Evolutionary conservation across 2,113 vertebrate species (phyloP).

Genomic region (Chamaetylas fuelleborni): DNA sequence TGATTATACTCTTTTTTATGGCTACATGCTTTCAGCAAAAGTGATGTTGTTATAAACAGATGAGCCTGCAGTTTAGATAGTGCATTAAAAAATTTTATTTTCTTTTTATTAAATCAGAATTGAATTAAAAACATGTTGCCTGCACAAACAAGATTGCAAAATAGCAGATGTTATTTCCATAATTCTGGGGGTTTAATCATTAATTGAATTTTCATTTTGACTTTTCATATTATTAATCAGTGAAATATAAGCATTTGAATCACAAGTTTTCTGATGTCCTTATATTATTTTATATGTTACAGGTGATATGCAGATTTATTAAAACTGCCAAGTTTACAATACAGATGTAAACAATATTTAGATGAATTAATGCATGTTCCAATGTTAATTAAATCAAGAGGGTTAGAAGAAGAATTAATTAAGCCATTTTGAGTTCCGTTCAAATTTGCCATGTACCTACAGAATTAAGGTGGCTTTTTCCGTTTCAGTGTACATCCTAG

Average conservation of each 20-base stretch:
- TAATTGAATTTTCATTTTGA: background rate
- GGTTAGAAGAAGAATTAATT: background rate
- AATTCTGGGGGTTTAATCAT: background rate
- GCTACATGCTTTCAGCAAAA: background rate
- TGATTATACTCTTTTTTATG: background rate
- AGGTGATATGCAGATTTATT: background rate
- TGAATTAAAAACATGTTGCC: background rate
- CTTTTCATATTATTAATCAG: background rate
- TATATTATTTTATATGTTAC: background rate
- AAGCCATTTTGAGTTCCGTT: background rate
- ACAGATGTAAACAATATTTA: background rate
- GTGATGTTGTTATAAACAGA: background rate
- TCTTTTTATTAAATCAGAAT: constrained; percentile 19
- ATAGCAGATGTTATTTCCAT: constrained; percentile 5
- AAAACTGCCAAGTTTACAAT: background rate
- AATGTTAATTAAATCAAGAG: background rate
- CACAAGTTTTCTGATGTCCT: background rate
- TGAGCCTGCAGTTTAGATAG: background rate
- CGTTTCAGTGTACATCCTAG: background rate
- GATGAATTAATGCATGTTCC: background rate
- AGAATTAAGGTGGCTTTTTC: background rate
- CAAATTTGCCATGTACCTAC: background rate
- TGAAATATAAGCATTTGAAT: constrained; percentile 9
- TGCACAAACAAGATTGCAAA: background rate
- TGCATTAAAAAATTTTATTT: background rate